Evolutionary conservation across 1,140 invertebrate species (phyloP), one percentile per base, ranked within the genome.

Genomic region (Drosophila ohnishii): DNA sequence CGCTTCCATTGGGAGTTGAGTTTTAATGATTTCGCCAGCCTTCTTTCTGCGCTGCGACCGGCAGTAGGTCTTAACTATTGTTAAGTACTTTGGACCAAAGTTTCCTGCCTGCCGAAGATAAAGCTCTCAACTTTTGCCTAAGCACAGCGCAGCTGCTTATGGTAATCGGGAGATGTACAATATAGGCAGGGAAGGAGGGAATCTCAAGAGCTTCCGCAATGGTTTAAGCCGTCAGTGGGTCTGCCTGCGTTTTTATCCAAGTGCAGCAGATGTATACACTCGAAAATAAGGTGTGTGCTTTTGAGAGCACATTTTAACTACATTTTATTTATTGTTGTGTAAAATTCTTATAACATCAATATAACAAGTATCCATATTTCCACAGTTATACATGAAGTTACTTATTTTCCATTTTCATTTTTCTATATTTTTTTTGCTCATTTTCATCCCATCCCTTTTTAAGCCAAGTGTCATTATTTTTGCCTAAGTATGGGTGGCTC

Each of bases 11-110:
- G 67, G 61, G 78, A 47, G 71, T 45, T 19, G 50, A 40, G 51
- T 65, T 87, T 87, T 77, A 86, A 87, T 87, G 79, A 86, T 80
- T 66, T 16, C 22, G 35, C 42, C 60, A 74, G 70, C 79, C 74
- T 64, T 64, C 63, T 42, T 45, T 30, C 42, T 44, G 37, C 19
- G 28, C 25, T 28, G 39, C 39, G 13, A 11, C 37, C 60, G 66
- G 30, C 47, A 74, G 48, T 40, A 58, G 50, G 56, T 62, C 79
- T 76, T 67, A 76, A 76, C 83, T 87, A 79, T 82, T 79, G 83
- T 79, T 79, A 66, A 82, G 75, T 66, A 82, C 75, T 86, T 80
- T 65, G 50, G 34, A 37, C 58, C 57, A 60, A 82, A 84, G 56
- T 82, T 78, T 86, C 16, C 30, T 16, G 69, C 65, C 78, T 48